These are phyloP conservation scores for Mamestra configurata DNA, from an alignment of 1,140 invertebrate species.

Conservation along the genomic window DNA sequence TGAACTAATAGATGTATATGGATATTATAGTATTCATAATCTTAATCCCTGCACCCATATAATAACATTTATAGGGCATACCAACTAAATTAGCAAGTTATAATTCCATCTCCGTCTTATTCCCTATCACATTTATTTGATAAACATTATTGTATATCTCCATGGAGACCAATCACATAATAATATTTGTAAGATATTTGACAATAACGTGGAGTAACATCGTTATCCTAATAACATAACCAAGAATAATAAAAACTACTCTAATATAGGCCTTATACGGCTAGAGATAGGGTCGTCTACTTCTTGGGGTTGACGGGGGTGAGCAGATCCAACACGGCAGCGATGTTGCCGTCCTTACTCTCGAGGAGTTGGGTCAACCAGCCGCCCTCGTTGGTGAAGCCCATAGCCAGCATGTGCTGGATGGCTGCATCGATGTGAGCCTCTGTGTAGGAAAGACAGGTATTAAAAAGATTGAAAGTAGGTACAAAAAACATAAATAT, in stretches of 20 bases:
- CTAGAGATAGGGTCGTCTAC: conserved; percentile 45
- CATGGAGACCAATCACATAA: conserved; percentile 1
- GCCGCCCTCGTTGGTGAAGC: conserved; percentile 92
- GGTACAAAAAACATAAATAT: no score
- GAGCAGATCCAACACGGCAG: conserved; percentile 90
- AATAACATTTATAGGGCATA: neutral
- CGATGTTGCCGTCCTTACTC: conserved; percentile 91
- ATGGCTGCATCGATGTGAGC: conserved; percentile 89
- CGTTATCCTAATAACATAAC: neutral
- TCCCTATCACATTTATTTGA: conserved; percentile 6
- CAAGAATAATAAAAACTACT: neutral
- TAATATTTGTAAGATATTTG: neutral
- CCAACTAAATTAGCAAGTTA: neutral
- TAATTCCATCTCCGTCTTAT: neutral
- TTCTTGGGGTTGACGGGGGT: conserved; percentile 74
- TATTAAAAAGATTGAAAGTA: no score
- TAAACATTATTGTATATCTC: neutral
- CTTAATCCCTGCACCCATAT: conserved; percentile 13
- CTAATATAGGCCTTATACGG: neutral
- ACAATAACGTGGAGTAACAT: neutral
- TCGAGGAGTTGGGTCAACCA: conserved; percentile 88
- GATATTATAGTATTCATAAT: neutral
- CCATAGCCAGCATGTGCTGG: conserved; percentile 93
- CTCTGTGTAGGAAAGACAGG: conserved; percentile 86
- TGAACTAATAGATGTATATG: conserved; percentile 8